Base-by-base conservation (phyloP, 2,113 vertebrate genomes). In the Lepus timidus region DNA sequence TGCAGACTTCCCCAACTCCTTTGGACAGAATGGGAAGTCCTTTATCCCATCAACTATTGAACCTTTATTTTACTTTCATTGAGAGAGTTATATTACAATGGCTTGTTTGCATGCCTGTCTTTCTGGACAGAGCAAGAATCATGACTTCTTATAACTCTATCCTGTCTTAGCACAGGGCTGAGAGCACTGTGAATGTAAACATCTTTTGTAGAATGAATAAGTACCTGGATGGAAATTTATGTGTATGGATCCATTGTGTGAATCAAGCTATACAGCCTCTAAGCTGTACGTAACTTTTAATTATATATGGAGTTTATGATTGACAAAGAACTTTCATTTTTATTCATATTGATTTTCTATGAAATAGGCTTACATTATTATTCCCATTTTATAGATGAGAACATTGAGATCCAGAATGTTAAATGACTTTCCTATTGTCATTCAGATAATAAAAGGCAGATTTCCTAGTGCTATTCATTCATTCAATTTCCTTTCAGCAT, bases 281-380 rank as follows among this genome's bases (percentile, higher is more conserved):
- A 85, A 80, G 23, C 44, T 55, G 79, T 61, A 49, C n/a, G 16
- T 64, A 25, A 29, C 55, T 90, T 90, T 68, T 49, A 95, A 88
- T 68, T 90, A 29, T 55, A 67, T 20, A 33, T 70, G 74, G 58
- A 79, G 4, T 16, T 85, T 84, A 44, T 44, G 39, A 33, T 29
- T 96, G 83, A 94, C 55, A 94, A 90, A 93, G 13, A 20, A 70
- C 23, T 74, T 90, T 67, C 22, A 49, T 74, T 93, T 91, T 65
- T 23, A 51, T 86, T 67, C 27, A 49, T 51, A 70, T 1, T 76
- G 52, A 82, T 79, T 90, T 92, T 91, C 27, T 27, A 16, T 67
- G 33, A 82, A 52, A 68, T 33, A 86, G 23, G 19, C 9, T 92
- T 27, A 49, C 2, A 33, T 55, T 76, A 36, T 86, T 58, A 82